Base-by-base conservation (phyloP, 2,888 invertebrate species). In the Aleiodes testaceus region DNA sequence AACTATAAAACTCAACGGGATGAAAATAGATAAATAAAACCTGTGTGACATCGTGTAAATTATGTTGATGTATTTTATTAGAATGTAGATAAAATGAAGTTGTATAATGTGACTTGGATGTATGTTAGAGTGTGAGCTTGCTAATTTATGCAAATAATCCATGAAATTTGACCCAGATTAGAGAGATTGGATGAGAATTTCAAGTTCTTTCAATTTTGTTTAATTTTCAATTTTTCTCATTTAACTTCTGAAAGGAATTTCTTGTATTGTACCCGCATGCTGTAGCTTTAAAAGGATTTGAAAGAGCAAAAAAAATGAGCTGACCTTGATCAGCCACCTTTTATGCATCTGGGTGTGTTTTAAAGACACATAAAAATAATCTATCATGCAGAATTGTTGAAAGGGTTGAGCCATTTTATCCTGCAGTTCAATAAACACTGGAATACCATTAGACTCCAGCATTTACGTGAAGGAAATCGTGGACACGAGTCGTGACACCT, bases 291-390 rank as follows among this genome's bases (percentile, higher is more conserved):
- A 59, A 16, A 59, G 72, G 71, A 70, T 73, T 70, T 67, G 70
- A 72, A 26, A 26, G 1, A 26, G 26, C 66, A 45, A 67, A 64
- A 71, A 72, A 74, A 22, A 55, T 74, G 71, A 67, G 53, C 65
- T 70, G 75, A 77, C 76, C 75, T 77, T 75, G 73, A 72, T 72
- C 71, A 73, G 59, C 71, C 71, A 72, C 69, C 74, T 75, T 55
- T 30, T 30, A 16, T 55, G 18, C 14, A 55, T 55, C 30, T 42
- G 36, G 42, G 11, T 36, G 36, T 59, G 36, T 16, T 42, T 59
- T 42, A 16, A 16, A 16, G 42, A 18, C 14, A 55, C 14, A 55
- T 7, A 59, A 18, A 30, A 59, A 36, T 36, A 11, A 18, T 59
- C 59, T 16, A 59, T 59, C 59, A 36, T 36, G 16, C 11, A n/a